Evolutionary conservation across 2,113 vertebrate genomes (phyloP).

Genomic region (Prinia subflava): DNA sequence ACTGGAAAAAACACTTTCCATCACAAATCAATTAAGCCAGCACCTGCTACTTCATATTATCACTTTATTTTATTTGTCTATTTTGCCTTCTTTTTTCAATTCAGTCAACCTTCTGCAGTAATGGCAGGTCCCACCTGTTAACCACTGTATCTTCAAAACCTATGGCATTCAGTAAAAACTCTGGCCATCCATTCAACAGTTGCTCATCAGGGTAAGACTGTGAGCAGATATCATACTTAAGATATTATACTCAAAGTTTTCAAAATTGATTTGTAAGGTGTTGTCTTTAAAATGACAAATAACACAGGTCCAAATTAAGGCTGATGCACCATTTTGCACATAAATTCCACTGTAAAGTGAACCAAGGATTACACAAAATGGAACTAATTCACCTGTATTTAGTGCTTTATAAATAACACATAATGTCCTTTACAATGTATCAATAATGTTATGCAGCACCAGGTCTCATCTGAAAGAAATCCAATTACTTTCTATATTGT

Average conservation of each 20-base stretch:
- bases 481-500: neutral
- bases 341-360: neutral
- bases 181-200: neutral
- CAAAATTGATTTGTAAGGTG: neutral
- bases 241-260: neutral
- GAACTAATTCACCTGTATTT: neutral
- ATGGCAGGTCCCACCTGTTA: neutral
- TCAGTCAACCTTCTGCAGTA: neutral
- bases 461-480: neutral
- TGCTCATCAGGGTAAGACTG: neutral
- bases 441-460: neutral
- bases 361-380: neutral
- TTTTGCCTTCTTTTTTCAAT: neutral
- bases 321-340: neutral
- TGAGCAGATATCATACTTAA: neutral
- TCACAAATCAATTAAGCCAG: conserved; percentile 22
- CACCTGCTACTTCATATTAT: neutral
- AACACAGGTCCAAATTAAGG: neutral
- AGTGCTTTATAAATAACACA: neutral
- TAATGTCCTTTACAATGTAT: neutral
- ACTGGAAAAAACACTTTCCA: conserved; percentile 71
- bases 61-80: neutral
- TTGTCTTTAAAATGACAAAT: neutral
- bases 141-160: neutral
- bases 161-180: neutral